Base-by-base conservation (phyloP, 2,888 invertebrate species). In the Beris morrisii region DNA sequence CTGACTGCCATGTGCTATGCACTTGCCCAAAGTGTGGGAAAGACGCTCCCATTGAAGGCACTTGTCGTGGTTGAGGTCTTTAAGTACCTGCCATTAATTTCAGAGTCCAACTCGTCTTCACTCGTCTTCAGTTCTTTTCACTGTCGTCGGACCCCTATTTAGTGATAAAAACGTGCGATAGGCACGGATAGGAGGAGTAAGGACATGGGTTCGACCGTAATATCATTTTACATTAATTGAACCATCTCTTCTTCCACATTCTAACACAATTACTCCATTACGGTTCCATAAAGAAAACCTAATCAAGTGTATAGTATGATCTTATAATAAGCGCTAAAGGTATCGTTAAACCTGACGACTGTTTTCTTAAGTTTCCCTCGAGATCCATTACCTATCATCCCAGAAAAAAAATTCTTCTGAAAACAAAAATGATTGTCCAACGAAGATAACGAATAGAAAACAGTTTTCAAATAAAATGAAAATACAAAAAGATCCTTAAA, bases 351-450 rank as follows among this genome's bases (percentile, higher is more conserved):
- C 1, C 38, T 3, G 9, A 38, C 38, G 38, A 38, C 1, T 38
- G 5, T 38, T 28, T 13, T 22, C 61, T 43, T 15, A 45, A 58
- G 58, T 45, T 28, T 28, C 7, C 45, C 38, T 7, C 5, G 38
- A 38, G 38, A 38, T 38, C 38, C 38, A 38, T 38, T 38, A 38
- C 38, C 38, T 38, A 38, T 1, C 7, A 9, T 5, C 38, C 9
- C 22, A 22, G 38, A 38, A 38, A 38, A 38, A 38, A 59, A 13
- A 13, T 31, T 54, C 31, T 1, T 43, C 15, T 56, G 31, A 31
- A 48, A 31, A 48, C 12, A 13, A 61, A 61, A 61, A 50, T 12
- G 50, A 61, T 61, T 61, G 50, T 28, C 61, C 12, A 61, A 61
- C 38, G 38, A 38, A 7, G 38, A 50, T 50, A 50, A 61, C 15